These are phyloP conservation scores for Muscina levida DNA, from an alignment of 2,888 invertebrate species.

Conservation along the genomic window DNA sequence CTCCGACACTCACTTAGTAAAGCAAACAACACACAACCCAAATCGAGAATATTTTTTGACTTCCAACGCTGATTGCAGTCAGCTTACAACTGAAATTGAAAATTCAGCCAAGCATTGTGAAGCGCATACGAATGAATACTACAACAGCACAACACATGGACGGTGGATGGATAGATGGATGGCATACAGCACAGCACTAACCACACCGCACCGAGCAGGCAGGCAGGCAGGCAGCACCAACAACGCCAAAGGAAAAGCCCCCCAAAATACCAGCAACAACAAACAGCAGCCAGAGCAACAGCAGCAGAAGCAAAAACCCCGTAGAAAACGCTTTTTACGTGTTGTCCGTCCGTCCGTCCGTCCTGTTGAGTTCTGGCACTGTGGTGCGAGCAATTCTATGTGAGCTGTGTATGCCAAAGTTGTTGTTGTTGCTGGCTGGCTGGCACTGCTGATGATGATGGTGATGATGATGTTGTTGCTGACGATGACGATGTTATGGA, in stretches of 20 bases:
- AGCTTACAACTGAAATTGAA: conserved; percentile 79
- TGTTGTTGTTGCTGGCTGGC: conserved; percentile 2
- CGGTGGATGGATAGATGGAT: neutral
- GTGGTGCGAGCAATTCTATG: conserved; percentile 33
- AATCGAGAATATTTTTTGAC: conserved; percentile 59
- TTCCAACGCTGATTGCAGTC: conserved; percentile 79
- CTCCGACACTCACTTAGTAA: too few species aligned
- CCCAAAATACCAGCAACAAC: conserved; percentile 39
- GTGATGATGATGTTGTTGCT: conserved; percentile 42
- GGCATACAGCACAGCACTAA: conserved; percentile 63
- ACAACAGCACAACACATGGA: conserved; percentile 17
- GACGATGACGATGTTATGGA: conserved; percentile 52
- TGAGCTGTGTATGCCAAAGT: conserved; percentile 27
- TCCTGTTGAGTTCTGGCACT: conserved; percentile 5
- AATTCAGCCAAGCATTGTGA: conserved; percentile 78
- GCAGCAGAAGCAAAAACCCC: conserved; percentile 57
- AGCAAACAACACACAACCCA: too few species aligned
- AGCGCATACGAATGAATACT: conserved; percentile 69
- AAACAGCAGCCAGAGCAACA: conserved; percentile 42
- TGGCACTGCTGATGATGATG: conserved; percentile 33
- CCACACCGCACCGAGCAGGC: conserved; percentile 1
- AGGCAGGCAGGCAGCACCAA: conserved; percentile 35
- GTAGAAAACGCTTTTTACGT: conserved; percentile 64
- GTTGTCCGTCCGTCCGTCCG: conserved; percentile 9
- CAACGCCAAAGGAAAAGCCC: conserved; percentile 32